These are phyloP conservation scores for Sycobia sp. DNA, from an alignment of 1,140 invertebrate species.

Conservation along the genomic window DNA sequence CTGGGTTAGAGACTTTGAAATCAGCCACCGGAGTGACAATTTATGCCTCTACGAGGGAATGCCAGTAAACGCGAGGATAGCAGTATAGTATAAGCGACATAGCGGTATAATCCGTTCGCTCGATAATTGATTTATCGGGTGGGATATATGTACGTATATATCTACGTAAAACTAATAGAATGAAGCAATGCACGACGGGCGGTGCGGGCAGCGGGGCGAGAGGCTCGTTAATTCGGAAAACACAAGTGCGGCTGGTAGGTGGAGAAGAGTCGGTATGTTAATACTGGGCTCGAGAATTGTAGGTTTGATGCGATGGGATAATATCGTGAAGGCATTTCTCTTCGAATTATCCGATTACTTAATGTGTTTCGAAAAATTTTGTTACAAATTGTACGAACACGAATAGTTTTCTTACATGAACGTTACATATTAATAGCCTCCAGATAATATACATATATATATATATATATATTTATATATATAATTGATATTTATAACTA, in stretches of 20 bases:
- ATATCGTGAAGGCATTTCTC: no score
- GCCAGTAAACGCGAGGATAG: no score
- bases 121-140: slow-evolving; percentile 54
- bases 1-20: no score
- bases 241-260: neutral
- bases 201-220: neutral
- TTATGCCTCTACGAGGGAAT: no score
- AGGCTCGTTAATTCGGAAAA: slow-evolving; percentile 42
- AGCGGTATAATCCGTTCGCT: slow-evolving; percentile 48
- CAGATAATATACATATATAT: slow-evolving; percentile 14
- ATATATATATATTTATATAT: no score
- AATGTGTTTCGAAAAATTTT: neutral
- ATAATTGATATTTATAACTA: no score
- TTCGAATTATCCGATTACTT: neutral
- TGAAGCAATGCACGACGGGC: slow-evolving; percentile 27
- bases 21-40: no score
- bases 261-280: slow-evolving; percentile 20
- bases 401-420: neutral
- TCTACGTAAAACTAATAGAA: slow-evolving; percentile 48
- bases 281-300: no score
- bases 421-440: neutral
- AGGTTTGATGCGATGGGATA: no score
- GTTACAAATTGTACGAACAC: neutral
- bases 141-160: no score
- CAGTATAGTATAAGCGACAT: neutral